Percentiles rank a stretch among this genome's conserved stretches.
Conservation (phyloP, 2,113 vertebrate species). For the Petroica traversi region DNA sequence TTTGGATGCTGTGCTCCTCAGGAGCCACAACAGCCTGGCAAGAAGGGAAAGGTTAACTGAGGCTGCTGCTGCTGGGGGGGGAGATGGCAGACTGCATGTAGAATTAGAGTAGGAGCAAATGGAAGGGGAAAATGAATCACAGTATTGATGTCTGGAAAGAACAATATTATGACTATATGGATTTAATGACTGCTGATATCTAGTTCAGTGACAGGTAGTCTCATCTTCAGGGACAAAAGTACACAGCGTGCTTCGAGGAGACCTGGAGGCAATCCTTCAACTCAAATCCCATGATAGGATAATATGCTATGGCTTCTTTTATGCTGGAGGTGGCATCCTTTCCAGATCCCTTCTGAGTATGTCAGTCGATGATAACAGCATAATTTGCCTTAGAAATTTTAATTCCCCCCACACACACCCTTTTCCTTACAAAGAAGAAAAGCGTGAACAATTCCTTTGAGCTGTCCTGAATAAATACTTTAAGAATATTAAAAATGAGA, state of each 20-base stretch:
- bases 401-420: constrained; percentile 10
- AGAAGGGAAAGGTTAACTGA: background rate
- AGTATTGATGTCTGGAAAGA: constrained; percentile 20
- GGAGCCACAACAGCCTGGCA: background rate
- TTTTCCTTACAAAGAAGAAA: constrained; percentile 58
- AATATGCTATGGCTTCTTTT: constrained; percentile 32
- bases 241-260: background rate
- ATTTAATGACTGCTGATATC: constrained; percentile 27
- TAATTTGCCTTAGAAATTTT: constrained; percentile 66
- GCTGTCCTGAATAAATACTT: constrained; percentile 50
- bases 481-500: constrained; percentile 49
- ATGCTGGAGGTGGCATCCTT: constrained; percentile 43
- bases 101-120: background rate
- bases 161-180: constrained; percentile 22
- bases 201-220: constrained; percentile 20
- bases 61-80: background rate
- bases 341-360: constrained; percentile 52
- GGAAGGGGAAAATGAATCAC: background rate
- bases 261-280: constrained; percentile 42
- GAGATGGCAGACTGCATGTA: background rate
- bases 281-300: constrained; percentile 58
- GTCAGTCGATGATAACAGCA: constrained; percentile 64
- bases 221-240: constrained; percentile 40
- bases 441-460: constrained; percentile 34
- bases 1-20: background rate